Evolutionary conservation across 2,113 vertebrate genomes (phyloP), one percentile per base, ranked within the genome.

Genomic region (Benthochromis sp.): DNA sequence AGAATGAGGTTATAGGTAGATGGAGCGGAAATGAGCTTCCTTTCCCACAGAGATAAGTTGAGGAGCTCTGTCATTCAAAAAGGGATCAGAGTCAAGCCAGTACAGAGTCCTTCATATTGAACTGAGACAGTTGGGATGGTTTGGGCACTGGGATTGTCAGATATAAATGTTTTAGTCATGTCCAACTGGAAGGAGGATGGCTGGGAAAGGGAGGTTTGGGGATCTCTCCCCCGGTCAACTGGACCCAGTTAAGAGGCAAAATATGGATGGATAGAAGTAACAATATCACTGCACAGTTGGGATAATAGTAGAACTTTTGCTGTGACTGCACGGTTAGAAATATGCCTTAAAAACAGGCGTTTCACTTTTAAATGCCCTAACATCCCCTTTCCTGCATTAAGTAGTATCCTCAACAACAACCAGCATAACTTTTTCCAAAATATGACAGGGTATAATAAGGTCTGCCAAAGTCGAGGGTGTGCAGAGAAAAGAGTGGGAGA

Each of bases 381-480:
- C 31, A 38, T 53, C 17, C 17, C 17, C 6, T 43, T 14, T 36
- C 54, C 45, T 54, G 27, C 17, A 54, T 84, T 50, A 85, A 29
- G 40, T 40, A 38, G 34, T 17, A 76, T 85, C 43, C 7, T 13
- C 50, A 73, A 13, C 53, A 66, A 59, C 31, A 54, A 8, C 14
- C 55, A 7, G 3, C 17, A 6, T 13, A 54, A 29, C 14, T 55
- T 84, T 40, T 55, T 82, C 66, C 34, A 38, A 78, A 90, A 83
- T 13, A 53, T 80, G 29, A 85, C 54, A 86, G 66, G 83, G 40
- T 89, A 53, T 86, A 86, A 89, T 92, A 85, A 31, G 29, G 63
- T 36, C 47, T 83, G 47, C n/a, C 24, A 76, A 76, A 31, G 43
- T 50, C 16, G 3, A 31, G 43, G 21, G 19, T 21, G 27, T 45